Conservation (phyloP, 2,113 vertebrate genomes). For the Salminus brasiliensis region DNA sequence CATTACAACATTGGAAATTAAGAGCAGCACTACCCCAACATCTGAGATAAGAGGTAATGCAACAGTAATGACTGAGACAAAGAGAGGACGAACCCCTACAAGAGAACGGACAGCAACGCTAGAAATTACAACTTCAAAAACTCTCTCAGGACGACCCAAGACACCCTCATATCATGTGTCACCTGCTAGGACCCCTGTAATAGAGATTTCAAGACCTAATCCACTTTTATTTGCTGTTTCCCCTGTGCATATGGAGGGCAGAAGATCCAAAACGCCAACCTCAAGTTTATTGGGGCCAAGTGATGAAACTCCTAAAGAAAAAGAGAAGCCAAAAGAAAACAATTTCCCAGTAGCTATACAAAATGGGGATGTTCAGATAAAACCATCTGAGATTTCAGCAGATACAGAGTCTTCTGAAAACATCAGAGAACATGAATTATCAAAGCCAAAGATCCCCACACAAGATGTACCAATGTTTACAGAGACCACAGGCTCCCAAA, state of each 20-base stretch:
- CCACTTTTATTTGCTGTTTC: conserved; percentile 76
- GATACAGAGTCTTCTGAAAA: conserved; percentile 45
- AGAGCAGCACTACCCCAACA: conserved; percentile 23
- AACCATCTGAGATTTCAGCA: conserved; percentile 26
- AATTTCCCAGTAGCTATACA: conserved; percentile 23
- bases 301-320: conserved; percentile 39
- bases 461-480: conserved; percentile 38
- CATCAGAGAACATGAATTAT: conserved; percentile 55
- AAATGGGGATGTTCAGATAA: conserved; percentile 62
- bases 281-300: conserved; percentile 38
- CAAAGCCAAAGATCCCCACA: conserved; percentile 35
- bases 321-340: conserved; percentile 23
- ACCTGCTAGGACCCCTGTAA: conserved; percentile 63
- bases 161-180: conserved; percentile 65
- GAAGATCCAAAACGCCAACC: conserved; percentile 63
- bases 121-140: conserved; percentile 59
- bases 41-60: conserved; percentile 42
- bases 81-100: conserved; percentile 53
- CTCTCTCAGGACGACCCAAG: conserved; percentile 60
- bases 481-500: conserved; percentile 47
- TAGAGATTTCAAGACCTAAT: conserved; percentile 76
- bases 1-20: conserved; percentile 47
- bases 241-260: conserved; percentile 66
- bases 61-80: conserved; percentile 55
- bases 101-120: conserved; percentile 56